A percentile compares a stretch with the other conserved stretches of the same genome.
phyloP scores from a whole-genome alignment of 1,140 invertebrate species.

The Lordiphosa mommai region DNA sequence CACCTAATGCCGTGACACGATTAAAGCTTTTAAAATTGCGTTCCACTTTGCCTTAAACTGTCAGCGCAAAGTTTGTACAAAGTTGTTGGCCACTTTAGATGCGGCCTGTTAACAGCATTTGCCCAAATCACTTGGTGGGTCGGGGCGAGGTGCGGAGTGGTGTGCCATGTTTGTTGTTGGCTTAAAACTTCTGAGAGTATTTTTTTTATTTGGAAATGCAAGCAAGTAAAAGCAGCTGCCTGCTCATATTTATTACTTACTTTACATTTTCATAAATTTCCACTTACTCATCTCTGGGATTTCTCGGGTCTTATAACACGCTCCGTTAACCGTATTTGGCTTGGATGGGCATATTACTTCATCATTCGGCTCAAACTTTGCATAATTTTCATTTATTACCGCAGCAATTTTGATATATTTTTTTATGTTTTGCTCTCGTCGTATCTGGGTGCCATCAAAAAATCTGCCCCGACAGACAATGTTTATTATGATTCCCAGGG shows the following conservation, averaged over 20 bases:
- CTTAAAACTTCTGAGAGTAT: slow-evolving; percentile 48
- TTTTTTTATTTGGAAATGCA: slow-evolving; percentile 28
- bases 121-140: slow-evolving; percentile 6
- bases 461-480: slow-evolving; percentile 34
- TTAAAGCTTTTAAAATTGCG: slow-evolving; percentile 44
- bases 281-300: slow-evolving; percentile 61
- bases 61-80: slow-evolving; percentile 50
- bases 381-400: slow-evolving; percentile 77
- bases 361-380: slow-evolving; percentile 72
- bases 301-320: slow-evolving; percentile 60
- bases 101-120: slow-evolving; percentile 63
- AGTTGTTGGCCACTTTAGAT: slow-evolving; percentile 71
- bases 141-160: too few relatives aligned
- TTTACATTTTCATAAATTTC: slow-evolving; percentile 71
- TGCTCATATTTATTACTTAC: slow-evolving; percentile 45
- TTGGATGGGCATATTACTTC: slow-evolving; percentile 65
- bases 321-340: slow-evolving; percentile 71
- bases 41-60: slow-evolving; percentile 38
- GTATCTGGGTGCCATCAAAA: slow-evolving; percentile 61
- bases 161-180: slow-evolving; percentile 11
- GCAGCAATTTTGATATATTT: slow-evolving; percentile 34
- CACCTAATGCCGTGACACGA: slow-evolving; percentile 45
- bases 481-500: slow-evolving; percentile 38
- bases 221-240: slow-evolving; percentile 43
- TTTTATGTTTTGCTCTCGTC: slow-evolving; percentile 31